phyloP scores from a whole-genome alignment of 2,888 invertebrate species.

The Stenolophus ochropezus region DNA sequence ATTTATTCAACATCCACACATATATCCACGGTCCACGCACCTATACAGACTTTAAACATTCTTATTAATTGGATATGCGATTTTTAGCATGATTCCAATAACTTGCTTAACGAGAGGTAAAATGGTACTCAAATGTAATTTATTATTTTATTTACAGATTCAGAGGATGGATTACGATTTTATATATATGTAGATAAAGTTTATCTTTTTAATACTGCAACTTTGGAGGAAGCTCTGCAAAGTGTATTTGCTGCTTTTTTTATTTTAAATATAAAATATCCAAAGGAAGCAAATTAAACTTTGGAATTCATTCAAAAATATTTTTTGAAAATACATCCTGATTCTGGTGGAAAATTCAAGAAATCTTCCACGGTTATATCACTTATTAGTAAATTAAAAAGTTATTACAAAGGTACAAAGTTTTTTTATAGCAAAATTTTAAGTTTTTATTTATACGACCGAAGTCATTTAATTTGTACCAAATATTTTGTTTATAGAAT shows the following conservation, averaged over 20 bases:
- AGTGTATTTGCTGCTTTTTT: background rate
- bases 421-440: background rate
- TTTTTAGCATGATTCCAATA: no score
- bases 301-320: constrained; percentile 21
- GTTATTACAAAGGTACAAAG: background rate
- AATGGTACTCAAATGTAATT: background rate
- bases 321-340: constrained; percentile 6
- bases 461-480: no score
- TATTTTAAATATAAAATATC: constrained; percentile 21
- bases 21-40: no score
- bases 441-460: background rate
- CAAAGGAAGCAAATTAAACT: background rate
- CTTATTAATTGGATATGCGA: background rate
- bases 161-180: background rate
- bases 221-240: constrained; percentile 3
- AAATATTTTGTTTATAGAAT: background rate
- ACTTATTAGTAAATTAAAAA: constrained; percentile 6
- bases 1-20: no score
- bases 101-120: no score
- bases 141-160: background rate
- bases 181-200: constrained; percentile 8
- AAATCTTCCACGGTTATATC: background rate
- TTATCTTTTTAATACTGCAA: background rate
- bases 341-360: constrained; percentile 7
- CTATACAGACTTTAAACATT: no score